Percentiles rank a stretch among this genome's conserved stretches.
phyloP scores from a whole-genome alignment of 2,113 vertebrate species.

The Perca fluviatilis region DNA sequence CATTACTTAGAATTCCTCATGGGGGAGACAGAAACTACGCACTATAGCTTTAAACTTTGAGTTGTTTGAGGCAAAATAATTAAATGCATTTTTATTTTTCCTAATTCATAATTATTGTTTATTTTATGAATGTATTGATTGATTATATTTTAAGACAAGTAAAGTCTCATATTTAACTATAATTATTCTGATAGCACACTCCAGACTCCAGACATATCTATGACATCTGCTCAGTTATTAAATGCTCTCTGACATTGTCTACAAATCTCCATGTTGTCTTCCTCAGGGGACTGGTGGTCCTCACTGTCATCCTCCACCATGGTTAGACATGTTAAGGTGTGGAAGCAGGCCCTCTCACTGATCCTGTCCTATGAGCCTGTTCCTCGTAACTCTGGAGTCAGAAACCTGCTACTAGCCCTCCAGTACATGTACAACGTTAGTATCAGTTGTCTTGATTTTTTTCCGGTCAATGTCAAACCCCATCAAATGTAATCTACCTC shows the following conservation, averaged over 20 bases:
- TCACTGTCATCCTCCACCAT: conserved; percentile 46
- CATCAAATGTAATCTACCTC: neutral
- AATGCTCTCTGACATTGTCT: neutral
- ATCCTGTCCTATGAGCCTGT: neutral
- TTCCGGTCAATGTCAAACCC: neutral
- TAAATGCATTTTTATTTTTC: neutral
- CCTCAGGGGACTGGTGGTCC: conserved; percentile 66
- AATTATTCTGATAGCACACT: neutral
- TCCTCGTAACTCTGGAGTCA: neutral
- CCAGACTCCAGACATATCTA: neutral
- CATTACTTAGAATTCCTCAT: no score
- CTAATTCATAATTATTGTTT: neutral
- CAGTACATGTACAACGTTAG: conserved; percentile 64
- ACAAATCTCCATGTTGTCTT: neutral
- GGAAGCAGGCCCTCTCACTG: conserved; percentile 58
- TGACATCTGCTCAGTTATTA: neutral
- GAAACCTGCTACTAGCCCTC: conserved; percentile 64
- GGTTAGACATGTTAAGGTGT: conserved; percentile 53
- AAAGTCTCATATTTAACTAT: neutral
- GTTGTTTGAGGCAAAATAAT: neutral
- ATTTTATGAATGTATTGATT: neutral
- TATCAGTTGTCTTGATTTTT: neutral
- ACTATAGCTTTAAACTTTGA: neutral
- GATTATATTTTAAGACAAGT: neutral
- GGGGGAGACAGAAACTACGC: no score